Evolutionary conservation across 1,140 invertebrate genomes (phyloP).

Genomic region (Drosophila pseudoobscura): DNA sequence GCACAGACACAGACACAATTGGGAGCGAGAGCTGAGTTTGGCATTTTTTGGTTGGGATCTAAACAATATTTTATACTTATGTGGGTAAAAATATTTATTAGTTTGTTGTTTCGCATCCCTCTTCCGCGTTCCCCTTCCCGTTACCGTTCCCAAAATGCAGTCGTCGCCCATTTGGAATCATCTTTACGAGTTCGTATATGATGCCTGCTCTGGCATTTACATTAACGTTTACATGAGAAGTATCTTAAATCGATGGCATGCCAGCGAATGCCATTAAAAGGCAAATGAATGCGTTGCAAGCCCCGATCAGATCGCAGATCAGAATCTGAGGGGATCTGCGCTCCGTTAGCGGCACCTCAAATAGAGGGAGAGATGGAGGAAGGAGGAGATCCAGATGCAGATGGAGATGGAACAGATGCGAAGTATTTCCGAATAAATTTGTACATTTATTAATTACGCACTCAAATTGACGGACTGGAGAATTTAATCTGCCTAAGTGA

Average conservation of each 20-base stretch:
- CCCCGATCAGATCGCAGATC: slow-evolving; percentile 23
- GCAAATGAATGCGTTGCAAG: slow-evolving; percentile 25
- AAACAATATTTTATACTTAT: slow-evolving; percentile 77
- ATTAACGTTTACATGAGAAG: slow-evolving; percentile 22
- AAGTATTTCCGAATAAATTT: slow-evolving; percentile 41
- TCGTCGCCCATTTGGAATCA: too few species aligned
- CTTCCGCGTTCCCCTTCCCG: background rate
- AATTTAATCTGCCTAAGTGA: slow-evolving; percentile 49
- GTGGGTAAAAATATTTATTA: slow-evolving; percentile 74
- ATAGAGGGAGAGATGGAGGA: too few species aligned
- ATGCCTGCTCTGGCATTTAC: slow-evolving; percentile 48
- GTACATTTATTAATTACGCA: slow-evolving; percentile 66
- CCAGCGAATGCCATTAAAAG: slow-evolving; percentile 39
- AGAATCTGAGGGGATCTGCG: too few species aligned
- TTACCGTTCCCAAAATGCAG: too few species aligned
- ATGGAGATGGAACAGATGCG: slow-evolving; percentile 8
- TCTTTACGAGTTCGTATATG: background rate
- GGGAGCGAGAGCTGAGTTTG: slow-evolving; percentile 43
- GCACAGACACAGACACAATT: background rate
- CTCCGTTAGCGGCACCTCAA: slow-evolving; percentile 40
- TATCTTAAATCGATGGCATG: slow-evolving; percentile 20
- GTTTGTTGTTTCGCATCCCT: slow-evolving; percentile 54
- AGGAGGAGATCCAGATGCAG: background rate
- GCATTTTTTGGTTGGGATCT: slow-evolving; percentile 40
- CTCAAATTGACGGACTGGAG: slow-evolving; percentile 38